phyloP scores from a whole-genome alignment of 2,797 vertebrate species.

The Numenius phaeopus region DNA sequence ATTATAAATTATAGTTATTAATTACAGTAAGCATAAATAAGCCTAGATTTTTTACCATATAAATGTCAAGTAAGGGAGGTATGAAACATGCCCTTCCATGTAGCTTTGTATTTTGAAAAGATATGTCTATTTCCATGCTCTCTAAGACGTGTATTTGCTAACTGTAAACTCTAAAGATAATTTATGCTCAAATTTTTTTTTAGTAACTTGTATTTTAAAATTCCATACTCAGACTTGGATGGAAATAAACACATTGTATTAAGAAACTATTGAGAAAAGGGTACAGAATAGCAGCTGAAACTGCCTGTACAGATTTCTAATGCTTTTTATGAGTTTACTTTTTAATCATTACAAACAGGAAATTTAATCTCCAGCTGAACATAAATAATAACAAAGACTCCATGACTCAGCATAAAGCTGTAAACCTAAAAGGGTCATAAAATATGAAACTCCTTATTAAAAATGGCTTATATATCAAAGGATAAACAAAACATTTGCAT shows the following conservation, averaged over 20 bases:
- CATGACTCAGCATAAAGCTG: slow-evolving; percentile 1
- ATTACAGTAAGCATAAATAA: neutral
- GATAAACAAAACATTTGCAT: neutral
- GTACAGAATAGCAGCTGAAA: neutral
- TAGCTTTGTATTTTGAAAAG: neutral
- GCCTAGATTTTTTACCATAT: neutral
- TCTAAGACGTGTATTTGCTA: neutral
- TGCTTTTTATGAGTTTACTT: neutral
- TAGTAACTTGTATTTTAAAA: neutral
- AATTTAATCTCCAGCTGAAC: neutral
- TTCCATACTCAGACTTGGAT: accelerated
- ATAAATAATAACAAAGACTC: neutral
- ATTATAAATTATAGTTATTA: neutral
- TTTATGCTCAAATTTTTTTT: accelerated
- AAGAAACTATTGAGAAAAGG: neutral
- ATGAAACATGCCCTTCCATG: neutral
- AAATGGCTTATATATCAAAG: neutral
- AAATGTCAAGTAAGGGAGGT: neutral
- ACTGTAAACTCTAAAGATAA: neutral
- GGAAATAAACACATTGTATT: neutral
- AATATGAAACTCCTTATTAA: neutral
- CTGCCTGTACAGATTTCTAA: neutral
- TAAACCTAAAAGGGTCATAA: neutral
- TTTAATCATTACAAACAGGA: neutral
- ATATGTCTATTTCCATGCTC: accelerated